phyloP scores from a whole-genome alignment of 2,797 vertebrate genomes.

The Liparis tanakae region DNA sequence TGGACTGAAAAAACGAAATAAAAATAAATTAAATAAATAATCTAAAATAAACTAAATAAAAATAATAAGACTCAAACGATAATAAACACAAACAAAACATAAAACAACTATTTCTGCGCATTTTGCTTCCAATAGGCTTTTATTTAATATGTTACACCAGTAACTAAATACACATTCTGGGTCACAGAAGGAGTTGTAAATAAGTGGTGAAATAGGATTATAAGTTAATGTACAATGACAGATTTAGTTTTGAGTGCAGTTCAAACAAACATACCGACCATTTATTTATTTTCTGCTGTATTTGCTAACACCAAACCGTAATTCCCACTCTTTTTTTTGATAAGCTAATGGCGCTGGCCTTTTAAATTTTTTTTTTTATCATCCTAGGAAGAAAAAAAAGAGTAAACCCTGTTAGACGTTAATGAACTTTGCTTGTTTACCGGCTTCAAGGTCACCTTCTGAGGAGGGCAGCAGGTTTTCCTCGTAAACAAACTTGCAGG shows the following conservation, averaged over 20 bases:
- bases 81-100: too few species aligned
- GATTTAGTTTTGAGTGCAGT: neutral
- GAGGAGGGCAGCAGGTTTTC: slow-evolving; percentile 72
- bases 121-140: neutral
- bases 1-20: too few species aligned
- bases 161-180: slow-evolving; percentile 1
- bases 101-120: too few species aligned
- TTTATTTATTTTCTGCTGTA: slow-evolving; percentile 2
- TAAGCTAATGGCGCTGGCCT: slow-evolving; percentile 52
- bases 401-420: slow-evolving; percentile 67
- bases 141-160: neutral
- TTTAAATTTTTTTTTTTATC: slow-evolving; percentile 14
- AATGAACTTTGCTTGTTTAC: slow-evolving; percentile 84
- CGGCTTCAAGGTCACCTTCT: slow-evolving; percentile 81
- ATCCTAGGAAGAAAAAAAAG: slow-evolving; percentile 26
- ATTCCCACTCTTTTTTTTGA: slow-evolving; percentile 47
- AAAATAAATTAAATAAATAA: too few species aligned
- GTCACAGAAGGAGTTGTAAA: neutral
- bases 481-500: slow-evolving; percentile 83
- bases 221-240: neutral
- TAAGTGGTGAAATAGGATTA: slow-evolving; percentile 10
- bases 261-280: slow-evolving; percentile 6
- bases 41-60: too few species aligned
- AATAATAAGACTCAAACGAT: too few species aligned
- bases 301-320: slow-evolving; percentile 23